Evolutionary conservation across 2,888 invertebrate species (phyloP).

Genomic region (Eurytoma adleriae): DNA sequence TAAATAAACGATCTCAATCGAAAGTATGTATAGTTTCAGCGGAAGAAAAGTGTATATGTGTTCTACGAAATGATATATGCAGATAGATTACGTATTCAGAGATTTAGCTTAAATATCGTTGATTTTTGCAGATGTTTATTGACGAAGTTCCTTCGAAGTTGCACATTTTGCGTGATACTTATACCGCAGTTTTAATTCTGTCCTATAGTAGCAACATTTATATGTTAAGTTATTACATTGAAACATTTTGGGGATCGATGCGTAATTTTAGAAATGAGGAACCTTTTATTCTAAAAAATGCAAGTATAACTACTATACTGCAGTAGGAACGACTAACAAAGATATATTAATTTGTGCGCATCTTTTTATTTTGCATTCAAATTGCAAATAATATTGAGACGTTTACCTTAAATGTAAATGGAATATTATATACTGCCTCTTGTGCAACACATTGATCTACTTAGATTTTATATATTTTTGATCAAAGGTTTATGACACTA

Average conservation of each 20-base stretch:
- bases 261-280: not conserved
- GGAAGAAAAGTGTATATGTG: slow-evolving; percentile 11
- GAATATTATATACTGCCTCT: too few species aligned
- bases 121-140: slow-evolving; percentile 44
- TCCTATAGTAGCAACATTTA: slow-evolving; percentile 4
- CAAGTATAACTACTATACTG: too few species aligned
- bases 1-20: slow-evolving; percentile 45
- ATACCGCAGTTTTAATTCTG: slow-evolving; percentile 11
- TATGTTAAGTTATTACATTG: slow-evolving; percentile 18
- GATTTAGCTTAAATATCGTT: slow-evolving; percentile 21
- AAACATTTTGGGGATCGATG: slow-evolving; percentile 33
- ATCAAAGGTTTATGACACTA: too few species aligned
- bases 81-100: not conserved
- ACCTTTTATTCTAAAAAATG: too few species aligned
- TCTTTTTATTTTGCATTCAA: too few species aligned
- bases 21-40: slow-evolving; percentile 39
- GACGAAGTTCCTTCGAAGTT: slow-evolving; percentile 30
- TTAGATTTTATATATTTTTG: too few species aligned
- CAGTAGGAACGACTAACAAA: too few species aligned
- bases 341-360: too few species aligned
- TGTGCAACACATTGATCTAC: too few species aligned
- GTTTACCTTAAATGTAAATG: too few species aligned
- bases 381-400: too few species aligned
- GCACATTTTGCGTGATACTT: slow-evolving; percentile 22
- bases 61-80: slow-evolving; percentile 25